These are phyloP conservation scores for Tychaedon coryphoeus DNA, from an alignment of 2,113 vertebrate species.

Conservation along the genomic window DNA sequence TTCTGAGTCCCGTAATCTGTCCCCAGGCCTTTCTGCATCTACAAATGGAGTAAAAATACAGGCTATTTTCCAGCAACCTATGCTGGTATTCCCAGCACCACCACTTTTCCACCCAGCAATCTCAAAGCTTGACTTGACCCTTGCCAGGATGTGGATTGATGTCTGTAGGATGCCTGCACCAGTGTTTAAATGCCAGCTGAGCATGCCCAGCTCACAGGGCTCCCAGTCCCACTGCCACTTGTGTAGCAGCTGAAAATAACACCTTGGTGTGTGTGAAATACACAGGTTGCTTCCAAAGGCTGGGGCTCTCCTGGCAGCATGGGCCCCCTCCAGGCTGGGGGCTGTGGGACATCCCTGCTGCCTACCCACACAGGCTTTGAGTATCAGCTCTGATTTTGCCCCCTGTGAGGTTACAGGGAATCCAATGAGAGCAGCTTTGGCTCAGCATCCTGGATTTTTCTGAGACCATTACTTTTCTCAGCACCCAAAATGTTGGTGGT, in stretches of 20 bases:
- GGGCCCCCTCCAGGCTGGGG: not conserved
- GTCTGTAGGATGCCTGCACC: not conserved
- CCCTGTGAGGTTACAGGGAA: not conserved
- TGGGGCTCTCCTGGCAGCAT: not conserved
- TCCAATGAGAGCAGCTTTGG: not conserved
- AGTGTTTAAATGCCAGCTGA: not conserved
- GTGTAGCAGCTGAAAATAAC: not conserved
- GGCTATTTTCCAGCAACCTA: not conserved
- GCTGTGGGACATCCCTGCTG: not conserved
- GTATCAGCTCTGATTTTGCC: not conserved
- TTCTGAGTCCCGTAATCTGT: not conserved
- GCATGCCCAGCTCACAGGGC: not conserved
- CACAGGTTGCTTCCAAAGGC: not conserved
- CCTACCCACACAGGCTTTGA: accelerated
- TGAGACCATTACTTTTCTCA: not conserved
- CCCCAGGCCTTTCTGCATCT: not conserved
- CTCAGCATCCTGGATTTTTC: not conserved
- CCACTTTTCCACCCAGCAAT: not conserved
- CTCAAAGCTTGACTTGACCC: not conserved
- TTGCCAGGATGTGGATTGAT: not conserved
- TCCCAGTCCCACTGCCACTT: not conserved
- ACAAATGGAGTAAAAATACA: not conserved
- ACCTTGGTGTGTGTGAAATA: not conserved
- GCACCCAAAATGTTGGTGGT: not conserved
- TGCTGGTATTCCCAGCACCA: accelerated